Conservation (phyloP, 2,797 vertebrate species). For the Galagoides demidoff region DNA sequence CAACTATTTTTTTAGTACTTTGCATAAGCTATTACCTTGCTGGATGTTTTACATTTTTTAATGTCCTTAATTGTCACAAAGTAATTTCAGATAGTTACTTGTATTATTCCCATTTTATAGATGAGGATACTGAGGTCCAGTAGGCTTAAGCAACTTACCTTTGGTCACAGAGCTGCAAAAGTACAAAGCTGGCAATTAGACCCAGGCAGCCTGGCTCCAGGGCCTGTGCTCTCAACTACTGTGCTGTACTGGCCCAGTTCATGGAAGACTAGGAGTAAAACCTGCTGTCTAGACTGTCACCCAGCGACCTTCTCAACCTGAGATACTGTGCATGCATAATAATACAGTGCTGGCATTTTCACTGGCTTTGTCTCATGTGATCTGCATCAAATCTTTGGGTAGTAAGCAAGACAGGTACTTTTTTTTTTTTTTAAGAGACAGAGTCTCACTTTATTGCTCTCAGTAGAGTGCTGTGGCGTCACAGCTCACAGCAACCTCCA, state of each 20-base stretch:
- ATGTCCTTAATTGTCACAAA: not conserved
- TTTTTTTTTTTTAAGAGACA: not conserved
- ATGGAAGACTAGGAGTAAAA: not conserved
- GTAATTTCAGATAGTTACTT: not conserved
- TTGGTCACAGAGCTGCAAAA: not conserved
- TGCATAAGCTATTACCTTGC: not conserved
- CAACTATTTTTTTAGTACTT: not conserved
- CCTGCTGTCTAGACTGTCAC: not conserved
- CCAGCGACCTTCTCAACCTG: not conserved
- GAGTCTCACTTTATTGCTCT: too few relatives aligned
- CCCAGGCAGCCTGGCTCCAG: not conserved
- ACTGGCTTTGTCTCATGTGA: not conserved
- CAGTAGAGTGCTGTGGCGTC: too few relatives aligned
- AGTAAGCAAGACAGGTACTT: not conserved
- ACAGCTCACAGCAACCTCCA: too few relatives aligned
- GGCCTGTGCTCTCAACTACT: not conserved
- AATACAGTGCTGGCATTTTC: not conserved
- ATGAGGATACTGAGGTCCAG: slow-evolving; percentile 2
- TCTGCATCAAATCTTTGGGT: not conserved
- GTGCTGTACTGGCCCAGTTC: not conserved
- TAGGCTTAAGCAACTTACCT: not conserved
- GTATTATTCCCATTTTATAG: not conserved
- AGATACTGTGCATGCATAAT: not conserved
- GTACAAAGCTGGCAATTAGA: not conserved
- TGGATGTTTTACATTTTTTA: slow-evolving; percentile 1